Base-by-base conservation (phyloP, 2,888 invertebrate genomes). In the Melinaea marsaeus region DNA sequence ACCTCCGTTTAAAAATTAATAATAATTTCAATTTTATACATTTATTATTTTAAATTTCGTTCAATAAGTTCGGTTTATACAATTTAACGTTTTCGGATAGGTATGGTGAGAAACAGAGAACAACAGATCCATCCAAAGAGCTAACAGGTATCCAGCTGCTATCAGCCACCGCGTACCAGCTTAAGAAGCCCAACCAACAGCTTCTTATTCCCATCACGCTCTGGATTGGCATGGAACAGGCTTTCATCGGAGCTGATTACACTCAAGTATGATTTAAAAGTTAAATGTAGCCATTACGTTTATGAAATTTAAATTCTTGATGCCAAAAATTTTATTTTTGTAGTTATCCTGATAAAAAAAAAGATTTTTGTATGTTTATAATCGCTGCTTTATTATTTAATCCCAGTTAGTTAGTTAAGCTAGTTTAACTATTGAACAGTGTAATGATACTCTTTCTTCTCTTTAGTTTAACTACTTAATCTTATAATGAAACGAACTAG, bases 201-300 rank as follows among this genome's bases (percentile, higher is more conserved):
- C 92, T 99, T 5, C 93, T 99, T 46, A 97, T 99, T 69, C 98
- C 98, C 1, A 94, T 99, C 68, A 99, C 99, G 0, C 91, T 99
- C 59, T 99, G 97, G 94, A 98, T 98, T 75, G 99, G 99, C 63
- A 95, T 99, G 94, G 98, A 99, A 81, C 99, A 99, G 82, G 99
- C 98, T 0, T 99, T 98, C 87, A 96, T 98, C 73, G 96, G 97
- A 22, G 98, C 98, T 68, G 96, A 97, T 76, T 97, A 95, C 80
- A 97, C 96, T 5, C 95, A 95, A 92, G 95, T 95, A 81, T 64
- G 66, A 46, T 9, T 32, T 58, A 35, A 55, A 6, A 35, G n/a
- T 13, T 13, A 34, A 47, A 57, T 37, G 33, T 13, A 22, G 13
- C 3, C 6, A 45, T 11, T 5, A 4, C 45, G 9, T 22, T 1